phyloP scores from a whole-genome alignment of 2,113 vertebrate species.

The Nibea coibor region DNA sequence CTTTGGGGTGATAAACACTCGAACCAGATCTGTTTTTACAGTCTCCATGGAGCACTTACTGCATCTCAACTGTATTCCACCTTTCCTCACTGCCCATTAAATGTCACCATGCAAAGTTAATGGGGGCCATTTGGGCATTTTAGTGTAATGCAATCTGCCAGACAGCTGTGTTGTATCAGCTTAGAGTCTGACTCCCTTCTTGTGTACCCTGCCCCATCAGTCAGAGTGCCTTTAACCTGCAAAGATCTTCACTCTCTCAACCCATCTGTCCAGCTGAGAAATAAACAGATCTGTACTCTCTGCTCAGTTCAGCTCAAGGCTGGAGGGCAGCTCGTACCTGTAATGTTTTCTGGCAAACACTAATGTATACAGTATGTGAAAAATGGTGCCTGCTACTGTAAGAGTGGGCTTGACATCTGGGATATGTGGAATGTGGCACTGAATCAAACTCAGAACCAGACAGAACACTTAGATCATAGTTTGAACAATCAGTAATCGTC shows the following conservation, averaged over 20 bases:
- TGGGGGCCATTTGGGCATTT: slow-evolving; percentile 22
- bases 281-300: slow-evolving; percentile 63
- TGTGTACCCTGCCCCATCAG: slow-evolving; percentile 8
- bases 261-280: slow-evolving; percentile 49
- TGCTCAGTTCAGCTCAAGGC: slow-evolving; percentile 14
- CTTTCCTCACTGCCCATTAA: slow-evolving; percentile 46
- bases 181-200: slow-evolving; percentile 33
- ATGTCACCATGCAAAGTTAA: slow-evolving; percentile 30
- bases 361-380: slow-evolving; percentile 48
- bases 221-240: slow-evolving; percentile 47
- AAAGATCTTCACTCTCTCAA: slow-evolving; percentile 30
- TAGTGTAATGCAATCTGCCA: slow-evolving; percentile 40
- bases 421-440: slow-evolving; percentile 23
- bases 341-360: slow-evolving; percentile 34
- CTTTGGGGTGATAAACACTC: slow-evolving; percentile 14
- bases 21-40: slow-evolving; percentile 24
- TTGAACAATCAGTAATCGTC: slow-evolving; percentile 29
- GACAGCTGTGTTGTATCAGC: slow-evolving; percentile 69
- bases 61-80: slow-evolving; percentile 23
- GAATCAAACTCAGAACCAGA: slow-evolving; percentile 25
- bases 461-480: not conserved
- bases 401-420: slow-evolving; percentile 2
- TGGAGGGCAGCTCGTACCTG: slow-evolving; percentile 29
- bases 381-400: slow-evolving; percentile 54
- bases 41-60: slow-evolving; percentile 12